A percentile compares a stretch with the other conserved stretches of the same genome.
Evolutionary conservation across 2,888 invertebrate species (phyloP).

Genomic region (Amphimallon solstitiale): DNA sequence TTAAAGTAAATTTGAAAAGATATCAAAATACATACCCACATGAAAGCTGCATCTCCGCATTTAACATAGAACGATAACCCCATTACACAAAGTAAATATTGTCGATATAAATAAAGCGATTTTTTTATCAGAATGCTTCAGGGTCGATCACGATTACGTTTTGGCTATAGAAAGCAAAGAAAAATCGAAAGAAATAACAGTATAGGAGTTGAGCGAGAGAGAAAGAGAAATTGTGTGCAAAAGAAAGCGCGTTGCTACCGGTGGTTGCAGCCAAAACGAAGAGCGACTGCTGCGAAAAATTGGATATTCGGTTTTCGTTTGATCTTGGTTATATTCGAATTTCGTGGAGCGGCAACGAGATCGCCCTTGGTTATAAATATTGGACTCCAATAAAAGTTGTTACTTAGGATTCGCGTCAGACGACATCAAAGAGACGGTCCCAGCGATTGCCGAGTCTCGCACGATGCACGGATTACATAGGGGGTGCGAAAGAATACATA

Average conservation of each 20-base stretch:
- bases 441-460: slow-evolving; percentile 29
- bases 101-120: slow-evolving; percentile 42
- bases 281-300: slow-evolving; percentile 49
- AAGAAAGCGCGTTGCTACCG: not conserved
- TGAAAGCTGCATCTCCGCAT: slow-evolving; percentile 2
- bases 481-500: slow-evolving; percentile 52
- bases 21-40: too few relatives aligned
- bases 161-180: slow-evolving; percentile 6
- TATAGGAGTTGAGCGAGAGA: too few relatives aligned
- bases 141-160: slow-evolving; percentile 26
- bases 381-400: slow-evolving; percentile 63
- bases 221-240: too few relatives aligned
- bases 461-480: slow-evolving; percentile 18
- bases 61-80: slow-evolving; percentile 31
- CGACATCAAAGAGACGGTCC: slow-evolving; percentile 57
- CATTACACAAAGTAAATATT: slow-evolving; percentile 42
- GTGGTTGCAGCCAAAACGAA: not conserved
- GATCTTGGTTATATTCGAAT: slow-evolving; percentile 58
- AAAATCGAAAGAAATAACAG: not conserved
- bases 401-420: slow-evolving; percentile 61
- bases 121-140: slow-evolving; percentile 36
- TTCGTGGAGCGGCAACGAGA: slow-evolving; percentile 48
- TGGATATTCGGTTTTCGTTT: slow-evolving; percentile 58
- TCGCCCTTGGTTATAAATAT: slow-evolving; percentile 61
- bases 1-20: too few relatives aligned